Evolutionary conservation across 2,113 vertebrate genomes (phyloP).

Genomic region (Mugil cephalus): DNA sequence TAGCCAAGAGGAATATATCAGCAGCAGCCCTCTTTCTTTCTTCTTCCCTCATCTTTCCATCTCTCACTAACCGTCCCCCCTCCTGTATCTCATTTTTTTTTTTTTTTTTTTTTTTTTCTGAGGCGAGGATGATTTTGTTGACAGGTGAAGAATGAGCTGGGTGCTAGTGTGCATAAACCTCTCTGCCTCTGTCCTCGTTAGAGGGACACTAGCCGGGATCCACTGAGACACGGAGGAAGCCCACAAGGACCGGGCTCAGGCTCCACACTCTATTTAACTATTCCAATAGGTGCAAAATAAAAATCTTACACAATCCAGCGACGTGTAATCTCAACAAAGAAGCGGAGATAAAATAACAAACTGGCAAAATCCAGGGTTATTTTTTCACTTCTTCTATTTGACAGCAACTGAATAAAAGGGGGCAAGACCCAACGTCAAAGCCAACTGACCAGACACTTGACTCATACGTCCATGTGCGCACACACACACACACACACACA

Average conservation of each 20-base stretch:
- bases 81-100: conserved; percentile 29
- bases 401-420: conserved; percentile 46
- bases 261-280: background rate
- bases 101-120: conserved; percentile 35
- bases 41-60: conserved; percentile 37
- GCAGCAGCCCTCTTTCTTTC: conserved; percentile 36
- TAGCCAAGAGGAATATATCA: conserved; percentile 57
- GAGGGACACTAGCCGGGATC: conserved; percentile 34
- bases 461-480: conserved; percentile 23
- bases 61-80: conserved; percentile 24
- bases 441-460: conserved; percentile 69
- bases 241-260: conserved; percentile 25
- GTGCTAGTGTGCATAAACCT: conserved; percentile 61
- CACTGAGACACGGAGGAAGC: conserved; percentile 19
- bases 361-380: background rate
- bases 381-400: conserved; percentile 38
- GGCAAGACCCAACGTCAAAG: conserved; percentile 48
- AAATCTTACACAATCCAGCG: background rate
- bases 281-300: background rate
- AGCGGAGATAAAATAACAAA: conserved; percentile 35
- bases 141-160: conserved; percentile 77
- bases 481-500: conserved; percentile 16
- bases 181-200: conserved; percentile 60
- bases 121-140: conserved; percentile 71
- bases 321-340: conserved; percentile 13